These are phyloP conservation scores for Sinocyclocheilus grahami DNA, from an alignment of 2,113 vertebrate species.

Conservation along the genomic window DNA sequence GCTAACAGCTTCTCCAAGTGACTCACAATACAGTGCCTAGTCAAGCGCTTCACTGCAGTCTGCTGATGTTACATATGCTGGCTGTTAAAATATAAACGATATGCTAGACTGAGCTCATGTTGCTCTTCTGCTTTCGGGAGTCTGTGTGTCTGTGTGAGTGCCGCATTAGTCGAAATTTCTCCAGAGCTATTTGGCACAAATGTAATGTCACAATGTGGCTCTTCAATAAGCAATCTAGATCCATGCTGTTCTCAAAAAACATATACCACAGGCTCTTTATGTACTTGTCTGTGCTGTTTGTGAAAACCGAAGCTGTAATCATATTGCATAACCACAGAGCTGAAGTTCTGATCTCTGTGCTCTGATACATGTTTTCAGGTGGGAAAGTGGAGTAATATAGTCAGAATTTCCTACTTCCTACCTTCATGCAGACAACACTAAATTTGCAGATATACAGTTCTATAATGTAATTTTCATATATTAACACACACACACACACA, in stretches of 20 bases:
- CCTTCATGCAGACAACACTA: too few species aligned
- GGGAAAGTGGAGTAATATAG: neutral
- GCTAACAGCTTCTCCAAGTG: slow-evolving; percentile 57
- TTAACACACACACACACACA: too few species aligned
- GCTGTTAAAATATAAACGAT: slow-evolving; percentile 47
- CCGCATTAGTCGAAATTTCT: slow-evolving; percentile 14
- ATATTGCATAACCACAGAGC: neutral
- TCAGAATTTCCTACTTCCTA: too few species aligned
- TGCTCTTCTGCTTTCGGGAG: slow-evolving; percentile 13
- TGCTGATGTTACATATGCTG: slow-evolving; percentile 40
- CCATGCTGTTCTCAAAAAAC: neutral
- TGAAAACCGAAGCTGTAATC: slow-evolving; percentile 15
- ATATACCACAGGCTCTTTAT: slow-evolving; percentile 8
- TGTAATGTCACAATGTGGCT: slow-evolving; percentile 16
- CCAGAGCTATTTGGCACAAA: slow-evolving; percentile 33
- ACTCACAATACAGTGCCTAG: slow-evolving; percentile 44
- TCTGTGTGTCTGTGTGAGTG: neutral
- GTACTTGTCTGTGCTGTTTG: neutral
- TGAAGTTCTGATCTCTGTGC: neutral
- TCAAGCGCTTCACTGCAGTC: slow-evolving; percentile 31
- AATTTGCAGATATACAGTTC: too few species aligned
- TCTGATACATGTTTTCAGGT: neutral
- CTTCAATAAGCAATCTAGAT: slow-evolving; percentile 33
- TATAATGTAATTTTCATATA: too few species aligned
- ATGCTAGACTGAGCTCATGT: slow-evolving; percentile 38